phyloP scores from a whole-genome alignment of 1,140 invertebrate species.

The Mya arenaria region DNA sequence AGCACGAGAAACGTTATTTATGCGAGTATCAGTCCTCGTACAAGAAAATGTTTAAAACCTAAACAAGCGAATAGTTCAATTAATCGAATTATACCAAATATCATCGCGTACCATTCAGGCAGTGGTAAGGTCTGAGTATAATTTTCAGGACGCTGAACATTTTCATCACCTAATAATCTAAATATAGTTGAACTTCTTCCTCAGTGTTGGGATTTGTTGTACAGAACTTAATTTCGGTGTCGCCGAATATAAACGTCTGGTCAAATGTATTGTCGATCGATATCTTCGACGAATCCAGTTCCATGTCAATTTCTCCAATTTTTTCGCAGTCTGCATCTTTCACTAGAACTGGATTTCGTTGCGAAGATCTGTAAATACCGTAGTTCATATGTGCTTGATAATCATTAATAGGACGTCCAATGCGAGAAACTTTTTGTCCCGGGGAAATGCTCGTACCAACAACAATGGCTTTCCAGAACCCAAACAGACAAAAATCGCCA shows the following conservation, averaged over 20 bases:
- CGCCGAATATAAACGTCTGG: background rate
- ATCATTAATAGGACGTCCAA: background rate
- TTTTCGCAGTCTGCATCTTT: background rate
- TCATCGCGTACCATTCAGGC: too few relatives aligned
- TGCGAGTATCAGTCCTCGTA: too few relatives aligned
- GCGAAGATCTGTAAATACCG: background rate
- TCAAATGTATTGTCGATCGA: background rate
- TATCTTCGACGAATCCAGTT: background rate
- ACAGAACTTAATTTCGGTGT: background rate
- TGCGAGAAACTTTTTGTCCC: conserved; percentile 2
- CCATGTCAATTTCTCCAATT: background rate
- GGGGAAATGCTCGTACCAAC: background rate
- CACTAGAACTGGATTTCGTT: background rate
- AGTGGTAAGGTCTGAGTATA: too few relatives aligned
- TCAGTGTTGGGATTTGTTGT: background rate
- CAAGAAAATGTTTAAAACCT: too few relatives aligned
- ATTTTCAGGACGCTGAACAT: too few relatives aligned
- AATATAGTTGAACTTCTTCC: too few relatives aligned
- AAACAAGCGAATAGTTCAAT: too few relatives aligned
- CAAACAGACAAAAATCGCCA: background rate
- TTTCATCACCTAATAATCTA: too few relatives aligned
- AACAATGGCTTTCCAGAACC: background rate
- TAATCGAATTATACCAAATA: too few relatives aligned
- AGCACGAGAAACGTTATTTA: too few relatives aligned
- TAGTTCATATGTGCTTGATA: background rate